Evolutionary conservation across 30 jellyfish, hydroid and myxozoan genomes (phyloP), one percentile per base, ranked within the genome.

Genomic region (Catostylus mosaicus): DNA sequence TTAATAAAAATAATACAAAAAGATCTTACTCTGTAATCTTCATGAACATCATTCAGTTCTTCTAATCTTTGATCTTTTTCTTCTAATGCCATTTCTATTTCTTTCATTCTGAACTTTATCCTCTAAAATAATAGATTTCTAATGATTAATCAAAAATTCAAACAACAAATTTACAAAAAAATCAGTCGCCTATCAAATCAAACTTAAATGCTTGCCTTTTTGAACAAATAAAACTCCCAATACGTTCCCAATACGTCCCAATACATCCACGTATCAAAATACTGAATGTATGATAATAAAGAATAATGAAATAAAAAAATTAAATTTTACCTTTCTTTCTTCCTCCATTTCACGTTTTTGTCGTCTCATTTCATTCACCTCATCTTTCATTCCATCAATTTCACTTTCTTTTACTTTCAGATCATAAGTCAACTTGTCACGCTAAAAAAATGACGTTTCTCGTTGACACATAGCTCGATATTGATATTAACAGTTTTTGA

Each of bases 311-410:
- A n/a, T n/a, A n/a, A n/a, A n/a, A n/a, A n/a, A n/a, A n/a, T n/a
- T n/a, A n/a, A n/a, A n/a, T n/a, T 40, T 11, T 27, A 70, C 92
- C 92, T 57, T 68, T 60, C 62, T 82, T 56, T 82, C 92, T 51
- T 70, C 64, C 6, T 68, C 86, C 32, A 51, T 23, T 45, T 70
- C 74, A 26, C 64, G 11, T 8, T 51, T 35, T 10, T 69, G 78
- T 1, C 54, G n/a, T 29, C 74, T 72, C 78, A 68, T 22, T 23
- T 68, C 80, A 22, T 37, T n/a, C 12, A 36, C 0, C 43, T 82
- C 80, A 23, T 33, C 2, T 7, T 29, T 34, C 29, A 69, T 31
- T 16, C 40, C 56, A 14, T 68, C 92, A 31, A 82, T 47, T 1
- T 82, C 75, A 11, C 29, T 59, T 30, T 67, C 73, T 61, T 82